A percentile compares a stretch with the other conserved stretches of the same genome.
phyloP scores from a whole-genome alignment of 2,797 vertebrate species.

The Hoplostethus atlanticus region DNA sequence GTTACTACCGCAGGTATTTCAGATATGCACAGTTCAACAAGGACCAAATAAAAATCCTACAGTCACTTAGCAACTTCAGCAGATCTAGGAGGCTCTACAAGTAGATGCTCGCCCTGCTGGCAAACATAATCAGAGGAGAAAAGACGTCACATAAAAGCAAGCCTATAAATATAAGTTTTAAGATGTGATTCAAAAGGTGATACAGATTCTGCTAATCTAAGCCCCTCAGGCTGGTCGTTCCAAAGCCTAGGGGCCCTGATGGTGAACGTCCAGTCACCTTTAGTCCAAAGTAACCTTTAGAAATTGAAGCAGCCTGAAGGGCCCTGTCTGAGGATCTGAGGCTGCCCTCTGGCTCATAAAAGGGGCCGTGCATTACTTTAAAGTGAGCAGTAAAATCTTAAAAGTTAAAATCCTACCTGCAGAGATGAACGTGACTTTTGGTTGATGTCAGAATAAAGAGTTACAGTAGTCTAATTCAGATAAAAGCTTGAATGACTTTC shows the following conservation, averaged over 20 bases:
- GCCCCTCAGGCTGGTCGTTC: slow-evolving; percentile 5
- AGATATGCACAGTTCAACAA: too few species aligned
- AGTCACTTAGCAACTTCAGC: neutral
- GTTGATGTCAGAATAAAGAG: neutral
- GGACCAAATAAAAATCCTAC: too few species aligned
- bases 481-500: neutral
- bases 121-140: neutral
- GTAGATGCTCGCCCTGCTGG: slow-evolving; percentile 12
- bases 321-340: slow-evolving; percentile 1
- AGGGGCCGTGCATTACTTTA: neutral
- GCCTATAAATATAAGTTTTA: slow-evolving; percentile 40
- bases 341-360: neutral
- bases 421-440: neutral
- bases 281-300: neutral
- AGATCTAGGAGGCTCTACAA: neutral
- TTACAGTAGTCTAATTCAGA: neutral
- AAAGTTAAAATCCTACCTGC: neutral
- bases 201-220: neutral
- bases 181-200: slow-evolving; percentile 43
- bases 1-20: too few species aligned
- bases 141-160: slow-evolving; percentile 33
- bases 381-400: slow-evolving; percentile 1
- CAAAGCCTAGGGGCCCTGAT: neutral
- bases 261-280: neutral
- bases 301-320: neutral